Evolutionary conservation across 2,797 vertebrate species (phyloP).

Genomic region (Argya squamiceps): DNA sequence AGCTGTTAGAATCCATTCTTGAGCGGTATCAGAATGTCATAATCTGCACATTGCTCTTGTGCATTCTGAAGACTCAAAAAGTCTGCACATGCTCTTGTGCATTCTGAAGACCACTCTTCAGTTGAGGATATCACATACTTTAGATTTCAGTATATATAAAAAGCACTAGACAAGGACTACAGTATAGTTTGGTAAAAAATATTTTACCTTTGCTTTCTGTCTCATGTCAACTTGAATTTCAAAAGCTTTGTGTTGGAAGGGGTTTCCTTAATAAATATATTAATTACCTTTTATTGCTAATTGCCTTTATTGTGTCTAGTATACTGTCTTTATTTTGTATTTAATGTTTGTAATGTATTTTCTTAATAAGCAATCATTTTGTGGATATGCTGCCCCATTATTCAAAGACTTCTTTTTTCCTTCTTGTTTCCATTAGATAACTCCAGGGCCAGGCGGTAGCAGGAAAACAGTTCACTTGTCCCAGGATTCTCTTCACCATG

Average conservation of each 20-base stretch:
- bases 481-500: conserved; percentile 86
- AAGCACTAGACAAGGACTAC: background rate
- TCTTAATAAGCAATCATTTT: background rate
- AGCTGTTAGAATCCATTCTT: background rate
- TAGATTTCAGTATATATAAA: background rate
- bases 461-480: conserved; percentile 85
- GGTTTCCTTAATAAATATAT: background rate
- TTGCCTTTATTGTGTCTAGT: background rate
- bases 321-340: background rate
- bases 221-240: background rate
- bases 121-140: accelerated
- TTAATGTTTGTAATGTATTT: background rate
- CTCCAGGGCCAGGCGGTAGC: conserved; percentile 77
- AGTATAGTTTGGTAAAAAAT: background rate
- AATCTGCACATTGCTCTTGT: background rate
- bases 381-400: background rate
- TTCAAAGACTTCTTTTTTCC: background rate
- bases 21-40: background rate
- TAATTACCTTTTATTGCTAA: background rate
- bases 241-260: background rate
- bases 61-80: background rate
- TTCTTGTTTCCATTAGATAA: conserved; percentile 73
- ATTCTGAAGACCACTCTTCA: background rate
- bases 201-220: background rate
- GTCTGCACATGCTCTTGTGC: accelerated